phyloP scores from a whole-genome alignment of 92 coral and sea anemone species.

The Plumapathes pennacea region DNA sequence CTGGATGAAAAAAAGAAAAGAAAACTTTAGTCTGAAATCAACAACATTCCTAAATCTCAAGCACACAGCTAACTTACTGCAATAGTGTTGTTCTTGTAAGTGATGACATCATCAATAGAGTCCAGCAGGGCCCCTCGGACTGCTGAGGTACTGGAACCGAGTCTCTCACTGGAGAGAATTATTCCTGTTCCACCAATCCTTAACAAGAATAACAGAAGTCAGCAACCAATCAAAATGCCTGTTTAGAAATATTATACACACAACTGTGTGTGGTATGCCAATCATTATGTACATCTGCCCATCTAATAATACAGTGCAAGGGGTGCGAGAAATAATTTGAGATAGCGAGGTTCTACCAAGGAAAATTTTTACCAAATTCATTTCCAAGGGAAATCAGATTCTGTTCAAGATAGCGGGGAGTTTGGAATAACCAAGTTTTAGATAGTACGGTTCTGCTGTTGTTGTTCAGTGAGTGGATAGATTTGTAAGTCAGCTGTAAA shows the following conservation, averaged over 20 bases:
- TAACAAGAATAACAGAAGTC: not conserved
- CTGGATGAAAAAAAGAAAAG: slow-evolving; percentile 9
- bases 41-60: not conserved
- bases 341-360: too few relatives aligned
- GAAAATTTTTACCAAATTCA: too few relatives aligned
- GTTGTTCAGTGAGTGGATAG: too few relatives aligned
- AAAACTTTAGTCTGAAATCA: not conserved
- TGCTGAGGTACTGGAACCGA: slow-evolving; percentile 46
- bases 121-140: slow-evolving; percentile 42
- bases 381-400: too few relatives aligned
- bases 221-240: not conserved
- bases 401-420: too few relatives aligned
- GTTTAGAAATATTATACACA: not conserved
- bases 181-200: slow-evolving; percentile 33
- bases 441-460: too few relatives aligned
- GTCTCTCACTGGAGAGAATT: slow-evolving; percentile 61
- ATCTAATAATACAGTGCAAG: too few relatives aligned
- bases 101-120: slow-evolving; percentile 66
- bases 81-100: slow-evolving; percentile 72
- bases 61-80: slow-evolving; percentile 25
- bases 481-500: too few relatives aligned
- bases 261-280: not conserved
- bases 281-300: too few relatives aligned
- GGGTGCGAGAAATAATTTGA: too few relatives aligned
- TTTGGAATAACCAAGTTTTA: too few relatives aligned